These are phyloP conservation scores for Cotesia glomerata DNA, from an alignment of 1,140 invertebrate species.

Conservation along the genomic window DNA sequence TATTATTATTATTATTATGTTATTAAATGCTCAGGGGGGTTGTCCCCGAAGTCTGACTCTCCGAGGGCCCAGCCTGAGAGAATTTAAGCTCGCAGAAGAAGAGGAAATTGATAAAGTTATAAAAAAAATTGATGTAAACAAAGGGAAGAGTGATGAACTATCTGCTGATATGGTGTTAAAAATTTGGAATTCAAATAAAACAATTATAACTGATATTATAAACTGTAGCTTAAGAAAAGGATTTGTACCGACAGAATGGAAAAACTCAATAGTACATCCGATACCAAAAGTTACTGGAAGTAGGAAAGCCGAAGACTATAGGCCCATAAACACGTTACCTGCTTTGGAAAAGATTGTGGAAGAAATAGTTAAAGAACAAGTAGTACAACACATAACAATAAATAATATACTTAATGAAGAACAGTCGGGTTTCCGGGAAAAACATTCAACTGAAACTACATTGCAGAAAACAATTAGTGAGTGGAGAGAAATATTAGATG, in stretches of 20 bases:
- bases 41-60: too few species aligned
- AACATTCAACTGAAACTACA: slow-evolving; percentile 30
- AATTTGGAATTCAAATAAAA: not conserved
- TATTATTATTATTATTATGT: too few species aligned
- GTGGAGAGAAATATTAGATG: not conserved
- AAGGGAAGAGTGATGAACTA: not conserved
- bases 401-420: slow-evolving; percentile 28
- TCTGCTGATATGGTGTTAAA: not conserved
- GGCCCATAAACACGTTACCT: slow-evolving; percentile 38
- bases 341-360: slow-evolving; percentile 38
- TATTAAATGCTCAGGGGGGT: too few species aligned
- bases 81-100: not conserved
- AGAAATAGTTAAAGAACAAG: slow-evolving; percentile 33
- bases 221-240: slow-evolving; percentile 20
- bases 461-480: not conserved
- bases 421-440: slow-evolving; percentile 34
- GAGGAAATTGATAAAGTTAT: not conserved
- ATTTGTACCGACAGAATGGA: slow-evolving; percentile 30
- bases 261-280: slow-evolving; percentile 35
- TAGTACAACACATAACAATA: slow-evolving; percentile 24
- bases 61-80: not conserved
- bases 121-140: not conserved
- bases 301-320: slow-evolving; percentile 31
- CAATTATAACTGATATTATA: slow-evolving; percentile 7
- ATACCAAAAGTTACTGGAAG: slow-evolving; percentile 36